Evolutionary conservation across 2,888 invertebrate species (phyloP).

Genomic region (Drosophila rubida): DNA sequence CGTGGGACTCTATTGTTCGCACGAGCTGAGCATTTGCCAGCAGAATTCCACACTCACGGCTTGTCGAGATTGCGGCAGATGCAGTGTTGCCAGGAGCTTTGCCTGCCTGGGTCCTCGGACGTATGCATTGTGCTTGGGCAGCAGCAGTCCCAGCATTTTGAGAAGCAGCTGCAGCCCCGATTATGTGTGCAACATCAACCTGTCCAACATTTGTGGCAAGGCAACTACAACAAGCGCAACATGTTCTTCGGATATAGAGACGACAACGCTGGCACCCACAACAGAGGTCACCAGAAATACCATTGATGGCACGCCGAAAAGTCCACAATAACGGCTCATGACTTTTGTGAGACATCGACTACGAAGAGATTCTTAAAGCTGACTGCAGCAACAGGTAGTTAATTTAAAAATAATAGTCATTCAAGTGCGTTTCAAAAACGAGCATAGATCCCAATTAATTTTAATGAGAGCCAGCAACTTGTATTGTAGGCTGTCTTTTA

Average conservation of each 20-base stretch:
- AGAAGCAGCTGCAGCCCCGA: slow-evolving; percentile 43
- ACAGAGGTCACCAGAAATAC: not conserved
- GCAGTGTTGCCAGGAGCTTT: slow-evolving; percentile 53
- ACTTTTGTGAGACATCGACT: too few relatives aligned
- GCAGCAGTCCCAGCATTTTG: slow-evolving; percentile 21
- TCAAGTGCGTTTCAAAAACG: too few relatives aligned
- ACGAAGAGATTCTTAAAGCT: too few relatives aligned
- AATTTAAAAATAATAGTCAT: too few relatives aligned
- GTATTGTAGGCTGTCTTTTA: too few relatives aligned
- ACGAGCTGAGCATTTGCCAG: slow-evolving; percentile 34
- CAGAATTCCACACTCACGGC: slow-evolving; percentile 19
- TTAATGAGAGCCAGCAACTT: too few relatives aligned
- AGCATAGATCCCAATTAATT: too few relatives aligned
- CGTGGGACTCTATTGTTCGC: slow-evolving; percentile 47
- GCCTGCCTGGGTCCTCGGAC: slow-evolving; percentile 66
- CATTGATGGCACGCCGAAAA: not conserved
- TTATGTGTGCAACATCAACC: slow-evolving; percentile 27
- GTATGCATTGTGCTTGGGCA: slow-evolving; percentile 69
- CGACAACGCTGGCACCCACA: not conserved
- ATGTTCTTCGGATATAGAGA: slow-evolving; percentile 4
- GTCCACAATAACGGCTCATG: slow-evolving; percentile 16
- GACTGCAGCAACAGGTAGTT: too few relatives aligned
- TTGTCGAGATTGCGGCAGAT: slow-evolving; percentile 64
- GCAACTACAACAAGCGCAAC: slow-evolving; percentile 14
- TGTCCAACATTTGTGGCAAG: slow-evolving; percentile 30